phyloP scores from a whole-genome alignment of 2,113 vertebrate genomes.

The Crotalus tigris region DNA sequence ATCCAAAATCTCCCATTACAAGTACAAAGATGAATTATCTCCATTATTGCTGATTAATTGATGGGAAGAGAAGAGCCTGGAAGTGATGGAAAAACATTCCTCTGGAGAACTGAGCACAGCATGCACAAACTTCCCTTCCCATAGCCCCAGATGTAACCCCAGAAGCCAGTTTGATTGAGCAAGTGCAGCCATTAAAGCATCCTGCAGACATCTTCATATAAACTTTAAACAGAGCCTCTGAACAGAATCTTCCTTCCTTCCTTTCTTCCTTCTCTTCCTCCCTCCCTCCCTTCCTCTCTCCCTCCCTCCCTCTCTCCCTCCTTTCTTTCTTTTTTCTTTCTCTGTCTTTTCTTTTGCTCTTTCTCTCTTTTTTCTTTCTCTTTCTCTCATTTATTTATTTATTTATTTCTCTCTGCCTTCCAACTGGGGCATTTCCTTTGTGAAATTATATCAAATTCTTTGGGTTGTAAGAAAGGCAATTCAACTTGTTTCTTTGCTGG shows the following conservation, averaged over 20 bases:
- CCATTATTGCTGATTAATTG: slow-evolving; percentile 19
- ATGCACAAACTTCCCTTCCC: slow-evolving; percentile 4
- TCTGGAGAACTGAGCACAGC: slow-evolving; percentile 10
- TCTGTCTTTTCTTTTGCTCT: too few relatives aligned
- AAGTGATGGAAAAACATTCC: slow-evolving; percentile 12
- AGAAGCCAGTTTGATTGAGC: slow-evolving; percentile 36
- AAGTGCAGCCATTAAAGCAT: slow-evolving; percentile 40
- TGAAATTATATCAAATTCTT: background rate
- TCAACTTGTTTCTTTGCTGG: background rate
- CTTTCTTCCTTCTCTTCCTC: too few relatives aligned
- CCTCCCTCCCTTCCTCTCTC: too few relatives aligned
- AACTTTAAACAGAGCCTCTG: slow-evolving; percentile 7
- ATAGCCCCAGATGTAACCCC: slow-evolving; percentile 4
- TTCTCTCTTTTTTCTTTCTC: too few relatives aligned
- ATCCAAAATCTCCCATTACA: background rate
- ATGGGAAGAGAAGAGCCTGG: slow-evolving; percentile 5
- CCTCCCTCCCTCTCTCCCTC: too few relatives aligned
- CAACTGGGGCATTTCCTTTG: background rate
- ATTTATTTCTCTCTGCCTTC: background rate
- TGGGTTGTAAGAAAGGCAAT: background rate
- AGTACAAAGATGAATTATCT: slow-evolving; percentile 16
- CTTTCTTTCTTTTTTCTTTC: background rate
- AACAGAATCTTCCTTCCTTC: background rate
- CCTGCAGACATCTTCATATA: slow-evolving; percentile 55
- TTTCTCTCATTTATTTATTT: rapidly evolving